phyloP scores from a whole-genome alignment of 2,797 vertebrate genomes.

The Melanotaenia boesemani region DNA sequence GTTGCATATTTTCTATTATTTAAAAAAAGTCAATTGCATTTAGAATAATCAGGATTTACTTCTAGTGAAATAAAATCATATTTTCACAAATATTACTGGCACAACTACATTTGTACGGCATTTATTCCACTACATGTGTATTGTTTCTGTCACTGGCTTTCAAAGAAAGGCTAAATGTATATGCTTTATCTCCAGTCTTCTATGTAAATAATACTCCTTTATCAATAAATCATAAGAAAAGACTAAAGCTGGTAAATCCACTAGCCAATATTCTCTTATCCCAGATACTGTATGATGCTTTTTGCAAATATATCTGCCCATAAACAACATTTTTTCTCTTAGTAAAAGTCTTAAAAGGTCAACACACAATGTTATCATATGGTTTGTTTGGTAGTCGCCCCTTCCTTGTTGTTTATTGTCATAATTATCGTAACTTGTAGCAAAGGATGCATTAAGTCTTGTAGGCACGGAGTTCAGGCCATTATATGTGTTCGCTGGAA shows the following conservation, averaged over 20 bases:
- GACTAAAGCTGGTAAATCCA: neutral
- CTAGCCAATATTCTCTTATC: neutral
- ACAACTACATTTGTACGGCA: neutral
- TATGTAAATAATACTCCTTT: neutral
- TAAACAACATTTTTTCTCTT: neutral
- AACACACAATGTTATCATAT: neutral
- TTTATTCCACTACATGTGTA: neutral
- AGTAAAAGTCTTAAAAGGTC: neutral
- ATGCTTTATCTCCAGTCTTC: neutral
- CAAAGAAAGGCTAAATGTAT: neutral
- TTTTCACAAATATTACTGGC: neutral
- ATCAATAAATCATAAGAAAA: neutral
- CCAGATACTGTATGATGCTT: neutral
- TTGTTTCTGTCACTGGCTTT: neutral
- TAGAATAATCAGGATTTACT: neutral
- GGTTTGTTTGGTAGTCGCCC: neutral
- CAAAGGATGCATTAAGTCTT: too few species aligned
- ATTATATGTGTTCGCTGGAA: neutral
- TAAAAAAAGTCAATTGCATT: neutral
- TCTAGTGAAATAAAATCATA: neutral
- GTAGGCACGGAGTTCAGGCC: too few species aligned
- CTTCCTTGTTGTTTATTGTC: neutral
- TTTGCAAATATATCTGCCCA: neutral
- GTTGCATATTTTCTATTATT: too few species aligned
- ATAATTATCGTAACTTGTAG: too few species aligned